Conservation (phyloP, 2,113 vertebrate genomes). For the Phaethornis superciliosus region DNA sequence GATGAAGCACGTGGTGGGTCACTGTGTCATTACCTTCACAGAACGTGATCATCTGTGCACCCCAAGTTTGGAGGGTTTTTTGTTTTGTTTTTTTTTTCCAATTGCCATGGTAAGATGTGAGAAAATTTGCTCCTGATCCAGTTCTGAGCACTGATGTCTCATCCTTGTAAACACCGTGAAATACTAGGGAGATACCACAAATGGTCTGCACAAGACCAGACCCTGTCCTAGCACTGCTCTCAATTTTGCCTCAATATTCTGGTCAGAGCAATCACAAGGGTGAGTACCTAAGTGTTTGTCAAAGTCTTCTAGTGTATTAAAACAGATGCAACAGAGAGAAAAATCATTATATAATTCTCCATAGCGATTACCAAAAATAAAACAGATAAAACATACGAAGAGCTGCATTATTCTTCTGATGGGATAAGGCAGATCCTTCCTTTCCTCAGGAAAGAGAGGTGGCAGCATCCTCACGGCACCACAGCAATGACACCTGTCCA, state of each 20-base stretch:
- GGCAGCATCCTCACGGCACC: background rate
- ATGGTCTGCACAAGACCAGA: background rate
- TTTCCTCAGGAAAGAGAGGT: background rate
- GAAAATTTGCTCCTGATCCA: background rate
- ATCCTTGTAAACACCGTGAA: background rate
- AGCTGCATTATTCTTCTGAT: background rate
- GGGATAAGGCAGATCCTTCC: background rate
- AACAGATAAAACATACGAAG: background rate
- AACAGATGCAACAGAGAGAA: background rate
- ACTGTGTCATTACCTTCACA: background rate
- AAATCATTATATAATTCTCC: background rate
- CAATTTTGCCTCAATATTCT: background rate
- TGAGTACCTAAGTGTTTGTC: background rate
- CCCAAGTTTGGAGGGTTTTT: background rate
- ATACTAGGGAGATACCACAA: background rate
- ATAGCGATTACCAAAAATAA: background rate
- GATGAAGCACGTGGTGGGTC: background rate
- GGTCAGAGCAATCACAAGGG: background rate
- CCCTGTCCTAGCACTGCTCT: background rate
- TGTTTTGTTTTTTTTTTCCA: background rate
- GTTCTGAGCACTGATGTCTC: background rate
- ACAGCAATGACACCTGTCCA: background rate
- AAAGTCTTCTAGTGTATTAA: background rate
- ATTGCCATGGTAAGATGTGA: background rate
- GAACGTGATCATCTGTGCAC: background rate